Evolutionary conservation across 2,113 vertebrate genomes (phyloP), one percentile per base, ranked within the genome.

Genomic region (Eudyptes chrysolophus): DNA sequence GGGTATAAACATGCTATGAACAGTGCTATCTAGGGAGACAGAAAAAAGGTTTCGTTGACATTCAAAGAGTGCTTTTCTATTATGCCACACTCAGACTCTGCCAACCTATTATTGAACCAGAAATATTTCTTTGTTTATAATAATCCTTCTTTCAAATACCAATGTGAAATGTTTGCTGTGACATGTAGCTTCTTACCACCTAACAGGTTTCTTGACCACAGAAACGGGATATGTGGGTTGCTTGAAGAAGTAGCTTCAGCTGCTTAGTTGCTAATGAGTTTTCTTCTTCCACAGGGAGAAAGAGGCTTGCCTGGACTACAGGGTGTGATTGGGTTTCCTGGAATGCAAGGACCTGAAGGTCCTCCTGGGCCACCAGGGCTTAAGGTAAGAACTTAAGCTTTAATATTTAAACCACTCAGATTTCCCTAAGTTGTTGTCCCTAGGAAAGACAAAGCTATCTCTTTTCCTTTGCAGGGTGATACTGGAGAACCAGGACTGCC

Each of bases 241-340:
- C 38, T 75, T 80, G 44, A 84, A 84, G 60, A 77, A 81, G 52
- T 16, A 66, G 4, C 29, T 79, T 84, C 48, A 29, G 18, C 54
- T 60, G 11, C 21, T 32, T n/a, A 44, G 44, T 74, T 89, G 42
- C 52, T 97, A 55, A 97, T 25, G 4, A 10, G 15, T 54, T 83
- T 84, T 94, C 22, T 78, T 91, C 75, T 87, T 95, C 92, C 55
- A 3, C 69, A 99, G 99, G 99, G 99, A 69, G 99, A 99, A 83
- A 98, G 99, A 93, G 99, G 99, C 32, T 98, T 99, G 52, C 98
- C 99, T 2, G 99, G 99, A 69, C 96, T 99, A 85, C 99, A 99
- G 95, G 99, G 99, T 85, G 98, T 99, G 78, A 99, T 99, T 97
- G 99, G 99, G 62, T 99, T 99, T 97, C 99, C 99, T 55, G 99